Base-by-base conservation (phyloP, 2,888 invertebrate species). In the Phanerotoma sp. region DNA sequence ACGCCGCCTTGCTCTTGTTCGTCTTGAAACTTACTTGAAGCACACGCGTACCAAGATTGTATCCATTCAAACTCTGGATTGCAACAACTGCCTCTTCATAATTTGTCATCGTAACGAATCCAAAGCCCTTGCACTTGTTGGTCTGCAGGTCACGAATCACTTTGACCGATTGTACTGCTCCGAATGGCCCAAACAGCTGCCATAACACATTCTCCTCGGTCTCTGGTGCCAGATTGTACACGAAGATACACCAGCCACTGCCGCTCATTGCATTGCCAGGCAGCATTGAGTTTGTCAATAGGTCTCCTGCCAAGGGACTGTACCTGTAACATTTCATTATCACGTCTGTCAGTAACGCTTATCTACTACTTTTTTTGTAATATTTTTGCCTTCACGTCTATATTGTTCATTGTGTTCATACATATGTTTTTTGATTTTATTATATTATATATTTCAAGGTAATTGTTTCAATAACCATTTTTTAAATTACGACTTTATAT, bases 181-280 rank as follows among this genome's bases (percentile, higher is more conserved):
- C 94, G 79, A 94, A 95, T 20, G 94, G 94, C 13, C 96, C 96
- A 79, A 96, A 97, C 65, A 96, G 83, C 79, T 96, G 95, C 96
- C 96, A 96, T 61, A 96, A 84, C 46, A 93, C 89, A 77, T 92
- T 93, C 80, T 96, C 96, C 79, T 96, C 96, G 5, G 95, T 94
- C 79, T 96, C 96, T 4, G 95, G 93, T 1, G 94, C 93, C 69
- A 97, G 82, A 79, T 96, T 96, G 83, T 95, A 96, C 55, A 96
- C 95, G 77, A 96, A 96, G 78, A 96, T 93, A 79, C 93, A 93
- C 89, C 90, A 91, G 62, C 92, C 92, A 62, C 87, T 86, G 66
- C 83, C 83, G 69, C 81, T 80, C 80, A 82, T 82, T 63, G 81
- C 80, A 69, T 82, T 89, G 61, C 88, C 89, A 18, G 90, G 91